Evolutionary conservation across 2,113 vertebrate species (phyloP), one percentile per base, ranked within the genome.

Genomic region (Bos javanicus): DNA sequence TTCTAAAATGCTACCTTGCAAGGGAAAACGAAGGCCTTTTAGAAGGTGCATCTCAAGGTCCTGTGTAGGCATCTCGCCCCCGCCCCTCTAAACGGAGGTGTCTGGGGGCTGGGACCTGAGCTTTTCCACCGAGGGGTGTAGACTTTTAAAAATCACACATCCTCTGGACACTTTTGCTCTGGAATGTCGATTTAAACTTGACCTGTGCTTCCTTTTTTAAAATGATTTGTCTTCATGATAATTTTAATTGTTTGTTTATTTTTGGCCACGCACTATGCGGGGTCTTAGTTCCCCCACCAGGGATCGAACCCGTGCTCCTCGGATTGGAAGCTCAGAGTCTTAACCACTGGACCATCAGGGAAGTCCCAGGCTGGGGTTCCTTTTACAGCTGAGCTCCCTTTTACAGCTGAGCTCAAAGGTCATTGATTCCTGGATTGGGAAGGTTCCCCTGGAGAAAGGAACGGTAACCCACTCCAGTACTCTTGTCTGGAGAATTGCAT

Each of bases 211-310:
- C 80, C 64, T 85, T 48, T 48, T 7, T 74, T 25, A 0, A 39
- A 74, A 25, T 74, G 71, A 74, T 13, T 25, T 74, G 36, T 74
- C 36, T 74, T 74, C 36, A 43, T 25, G 71, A 43, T 74, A 25
- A 74, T 43, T 74, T 25, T 74, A 23, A 25, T 74, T 74, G 36
- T 71, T 71, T 71, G 15, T 5, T 71, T 11, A 43, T 43, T 74
- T 43, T 74, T 74, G 71, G 36, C 36, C 71, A 43, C 0, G 0
- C 19, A 21, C 64, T n/a, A 36, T 36, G 19, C 2, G 2, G 21
- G n/a, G 25, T 43, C 19, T 74, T 74, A 26, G 36, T 43, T 25
- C 36, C 71, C 71, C 36, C 1, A 74, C 71, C 36, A 25, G 21
- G 36, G 71, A 76, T 14, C 1, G 6, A 76, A 76, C 71, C 71